Evolutionary conservation across 2,797 vertebrate species (phyloP).

Genomic region (Ciconia nigra): DNA sequence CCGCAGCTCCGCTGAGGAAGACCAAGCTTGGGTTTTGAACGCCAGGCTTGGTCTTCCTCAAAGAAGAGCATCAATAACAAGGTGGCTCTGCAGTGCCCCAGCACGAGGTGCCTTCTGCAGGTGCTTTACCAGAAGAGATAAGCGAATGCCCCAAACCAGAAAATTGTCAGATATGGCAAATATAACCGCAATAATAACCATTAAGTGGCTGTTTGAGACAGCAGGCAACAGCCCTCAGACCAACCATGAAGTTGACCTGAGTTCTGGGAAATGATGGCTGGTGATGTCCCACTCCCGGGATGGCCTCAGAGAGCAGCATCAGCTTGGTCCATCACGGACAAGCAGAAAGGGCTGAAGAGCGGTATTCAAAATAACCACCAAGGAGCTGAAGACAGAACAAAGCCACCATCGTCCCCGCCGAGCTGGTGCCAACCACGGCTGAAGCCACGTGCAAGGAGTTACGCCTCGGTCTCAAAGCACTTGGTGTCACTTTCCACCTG

Average conservation of each 20-base stretch:
- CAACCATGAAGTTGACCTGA: rapidly evolving
- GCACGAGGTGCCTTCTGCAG: rapidly evolving
- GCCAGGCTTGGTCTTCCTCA: background rate
- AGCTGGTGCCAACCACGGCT: background rate
- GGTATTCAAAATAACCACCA: rapidly evolving
- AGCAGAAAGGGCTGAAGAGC: background rate
- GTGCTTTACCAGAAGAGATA: rapidly evolving
- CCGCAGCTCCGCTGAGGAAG: rapidly evolving
- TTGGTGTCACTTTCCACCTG: background rate
- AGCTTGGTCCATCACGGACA: rapidly evolving
- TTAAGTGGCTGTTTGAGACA: background rate
- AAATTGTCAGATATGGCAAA: rapidly evolving
- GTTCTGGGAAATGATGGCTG: background rate
- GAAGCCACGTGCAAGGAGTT: background rate
- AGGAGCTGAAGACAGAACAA: background rate
- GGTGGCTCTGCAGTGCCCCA: background rate
- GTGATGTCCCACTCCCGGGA: background rate
- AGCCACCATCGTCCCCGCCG: background rate
- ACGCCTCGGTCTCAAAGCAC: background rate
- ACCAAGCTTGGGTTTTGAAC: background rate
- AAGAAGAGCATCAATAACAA: too few relatives aligned
- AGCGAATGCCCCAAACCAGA: background rate
- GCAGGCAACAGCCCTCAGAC: rapidly evolving
- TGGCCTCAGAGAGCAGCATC: rapidly evolving
- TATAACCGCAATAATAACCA: rapidly evolving